These are phyloP conservation scores for Medauroidea extradentata DNA, from an alignment of 1,140 invertebrate species.

Conservation along the genomic window DNA sequence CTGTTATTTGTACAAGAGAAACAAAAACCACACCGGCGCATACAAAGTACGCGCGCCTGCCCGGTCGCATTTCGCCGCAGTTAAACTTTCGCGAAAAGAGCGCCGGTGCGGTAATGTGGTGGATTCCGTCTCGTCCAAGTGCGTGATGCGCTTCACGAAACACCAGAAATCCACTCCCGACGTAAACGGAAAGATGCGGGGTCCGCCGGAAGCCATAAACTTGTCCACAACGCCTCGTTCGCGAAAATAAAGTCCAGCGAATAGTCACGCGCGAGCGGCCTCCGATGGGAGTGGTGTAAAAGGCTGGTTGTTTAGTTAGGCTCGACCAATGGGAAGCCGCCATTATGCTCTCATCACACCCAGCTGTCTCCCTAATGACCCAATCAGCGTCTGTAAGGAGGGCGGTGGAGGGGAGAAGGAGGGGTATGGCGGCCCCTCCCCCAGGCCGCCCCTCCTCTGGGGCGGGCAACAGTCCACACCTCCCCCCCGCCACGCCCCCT, in stretches of 20 bases:
- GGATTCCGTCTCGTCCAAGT: too few species aligned
- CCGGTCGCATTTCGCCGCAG: neutral
- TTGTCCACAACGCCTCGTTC: too few species aligned
- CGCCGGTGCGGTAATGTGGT: too few species aligned
- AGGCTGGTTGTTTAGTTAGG: slow-evolving; percentile 6
- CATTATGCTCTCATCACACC: slow-evolving; percentile 15
- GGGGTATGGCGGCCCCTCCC: neutral
- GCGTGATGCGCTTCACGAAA: too few species aligned
- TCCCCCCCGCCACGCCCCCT: neutral
- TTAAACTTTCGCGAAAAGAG: too few species aligned
- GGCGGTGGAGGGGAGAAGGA: neutral
- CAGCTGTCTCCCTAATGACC: slow-evolving; percentile 16
- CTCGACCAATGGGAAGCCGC: slow-evolving; percentile 3
- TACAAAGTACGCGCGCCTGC: neutral
- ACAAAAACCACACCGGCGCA: neutral
- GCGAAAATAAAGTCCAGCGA: neutral
- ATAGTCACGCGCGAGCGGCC: neutral
- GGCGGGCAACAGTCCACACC: neutral
- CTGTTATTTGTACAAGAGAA: slow-evolving; percentile 2
- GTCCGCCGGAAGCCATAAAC: too few species aligned
- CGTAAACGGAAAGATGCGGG: too few species aligned
- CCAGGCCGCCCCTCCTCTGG: neutral
- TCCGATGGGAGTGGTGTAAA: slow-evolving; percentile 16
- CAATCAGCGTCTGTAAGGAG: slow-evolving; percentile 12
- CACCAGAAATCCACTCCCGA: too few species aligned